Conservation (phyloP, 2,113 vertebrate genomes). For the Paralichthys olivaceus region DNA sequence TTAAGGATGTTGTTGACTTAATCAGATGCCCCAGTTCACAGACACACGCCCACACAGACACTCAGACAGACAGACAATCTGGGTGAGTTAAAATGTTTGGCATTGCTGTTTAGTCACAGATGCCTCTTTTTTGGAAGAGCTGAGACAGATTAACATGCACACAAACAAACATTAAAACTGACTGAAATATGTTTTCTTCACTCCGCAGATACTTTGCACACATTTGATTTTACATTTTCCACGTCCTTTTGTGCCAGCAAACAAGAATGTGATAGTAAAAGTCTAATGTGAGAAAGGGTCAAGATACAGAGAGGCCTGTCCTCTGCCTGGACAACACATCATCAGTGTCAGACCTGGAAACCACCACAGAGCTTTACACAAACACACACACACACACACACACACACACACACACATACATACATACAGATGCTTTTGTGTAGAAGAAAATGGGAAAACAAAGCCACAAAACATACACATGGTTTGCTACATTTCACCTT, state of each 20-base stretch:
- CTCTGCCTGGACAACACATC: slow-evolving; percentile 49
- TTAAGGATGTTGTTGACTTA: slow-evolving; percentile 9
- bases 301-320: background rate
- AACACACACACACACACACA: background rate
- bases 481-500: background rate
- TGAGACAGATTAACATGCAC: slow-evolving; percentile 16
- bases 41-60: background rate
- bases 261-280: slow-evolving; percentile 26
- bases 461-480: background rate
- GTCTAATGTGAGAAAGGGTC: slow-evolving; percentile 25
- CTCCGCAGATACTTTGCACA: background rate
- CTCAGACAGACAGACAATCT: slow-evolving; percentile 49
- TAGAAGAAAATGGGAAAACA: background rate
- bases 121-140: slow-evolving; percentile 39
- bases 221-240: slow-evolving; percentile 17
- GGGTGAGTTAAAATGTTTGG: slow-evolving; percentile 55
- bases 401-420: background rate
- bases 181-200: slow-evolving; percentile 2
- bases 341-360: slow-evolving; percentile 56
- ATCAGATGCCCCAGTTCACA: slow-evolving; percentile 14
- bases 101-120: slow-evolving; percentile 61
- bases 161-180: slow-evolving; percentile 16
- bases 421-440: background rate
- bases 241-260: background rate
- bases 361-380: slow-evolving; percentile 11